Base-by-base conservation (phyloP, 2,113 vertebrate species). In the Lethenteron reissneri region DNA sequence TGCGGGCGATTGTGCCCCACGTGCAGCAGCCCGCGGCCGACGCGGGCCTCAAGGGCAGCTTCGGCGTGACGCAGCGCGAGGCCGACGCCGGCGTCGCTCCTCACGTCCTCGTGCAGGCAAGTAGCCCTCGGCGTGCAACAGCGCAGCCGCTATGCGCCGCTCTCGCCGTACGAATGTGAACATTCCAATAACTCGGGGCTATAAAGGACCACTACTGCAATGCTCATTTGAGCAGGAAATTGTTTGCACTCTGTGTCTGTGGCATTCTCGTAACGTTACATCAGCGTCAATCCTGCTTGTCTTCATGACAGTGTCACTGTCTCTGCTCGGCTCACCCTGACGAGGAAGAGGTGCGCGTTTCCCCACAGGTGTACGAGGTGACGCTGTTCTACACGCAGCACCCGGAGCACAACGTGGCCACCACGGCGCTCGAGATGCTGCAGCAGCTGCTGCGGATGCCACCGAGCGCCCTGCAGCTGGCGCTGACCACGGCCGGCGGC, bases 391-490 rank as follows among this genome's bases (percentile, higher is more conserved):
- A 91, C 77, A 89, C 89, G 0, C 92, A 94, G 75, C 94, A 99
- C 78, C 83, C 83, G 73, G 92, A 99, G 78, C 94, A 99, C 76
- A 99, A 99, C 1, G 92, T 96, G 72, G 92, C 94, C 73, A 97
- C 92, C 0, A 88, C 92, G 0, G 84, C 92, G 10, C 77, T 99
- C 77, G 92, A 97, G 73, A 81, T 95, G 72, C 77, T 99, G 72
- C 94, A 97, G 74, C 94, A 99, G 80, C 78, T 85, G 25, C 86
- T 99, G 58, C 80, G 88, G 72, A 97, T 92, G 0, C 89, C 94
- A 0, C 86, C 94, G 0, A 88, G 88, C 0, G 87, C 88, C 71
- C 88, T 99, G 2, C 82, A 96, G 11, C 84, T 85, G 25, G 83
- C 80, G 10, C 81, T 99, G 76, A 94, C 87, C 0, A 72, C 80